Base-by-base conservation (phyloP, 2,113 vertebrate genomes). In the Muscicapa adusta region DNA sequence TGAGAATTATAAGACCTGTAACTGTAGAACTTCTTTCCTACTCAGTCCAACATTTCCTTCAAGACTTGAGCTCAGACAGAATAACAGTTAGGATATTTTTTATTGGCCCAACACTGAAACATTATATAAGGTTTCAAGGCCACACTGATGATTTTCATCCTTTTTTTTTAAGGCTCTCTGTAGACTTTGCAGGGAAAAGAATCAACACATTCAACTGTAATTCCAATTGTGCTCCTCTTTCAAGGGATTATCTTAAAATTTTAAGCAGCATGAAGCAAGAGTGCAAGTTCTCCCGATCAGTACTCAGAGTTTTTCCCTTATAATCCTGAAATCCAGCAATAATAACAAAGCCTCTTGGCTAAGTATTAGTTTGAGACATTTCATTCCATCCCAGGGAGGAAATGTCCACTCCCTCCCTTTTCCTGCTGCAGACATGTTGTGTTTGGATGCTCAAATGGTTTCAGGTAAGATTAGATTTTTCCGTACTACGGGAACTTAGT, bases 71-170 rank as follows among this genome's bases (percentile, higher is more conserved):
- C 88, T 93, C 94, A 96, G 93, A 91, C 92, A 93, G 93, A 96
- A 87, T 88, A 96, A 94, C 0, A 6, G 85, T 73, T 62, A 94
- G 95, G 96, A 94, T 95, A 96, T 93, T 93, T 96, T 96, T 96
- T 96, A 97, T 96, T 97, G 94, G 68, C 70, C 92, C 82, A 91
- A 94, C 82, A 94, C 34, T 91, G 85, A 96, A 94, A 93, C 66
- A 90, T 97, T 94, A 90, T 96, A 95, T 93, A 94, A 83, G 89
- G 95, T 95, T 97, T 95, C 96, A 96, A 84, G 95, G 96, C 96
- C 96, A 96, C 96, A 94, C 92, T 43, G 76, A 91, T 3, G 12
- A 90, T 91, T 93, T 81, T 12, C 34, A 43, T n/a, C 48, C 18
- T 16, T 82, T 96, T 92, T 91, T 90, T 72, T 67, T 24, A 88